Evolutionary conservation across 2,888 invertebrate species (phyloP).

Genomic region (Mactromeris polynyma): DNA sequence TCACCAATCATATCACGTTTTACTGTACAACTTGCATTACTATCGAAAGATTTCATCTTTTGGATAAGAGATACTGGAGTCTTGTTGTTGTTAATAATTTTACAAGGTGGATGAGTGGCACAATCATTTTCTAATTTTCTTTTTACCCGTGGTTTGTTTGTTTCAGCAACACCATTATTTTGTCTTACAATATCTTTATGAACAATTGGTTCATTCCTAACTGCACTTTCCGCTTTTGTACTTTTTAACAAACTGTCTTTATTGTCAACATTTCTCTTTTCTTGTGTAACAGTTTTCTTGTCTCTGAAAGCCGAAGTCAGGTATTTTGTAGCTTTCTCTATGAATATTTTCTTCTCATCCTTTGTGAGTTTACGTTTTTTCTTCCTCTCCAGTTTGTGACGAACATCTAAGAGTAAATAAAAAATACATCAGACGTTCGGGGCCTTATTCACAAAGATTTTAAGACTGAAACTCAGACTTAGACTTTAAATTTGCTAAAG

Average conservation of each 20-base stretch:
- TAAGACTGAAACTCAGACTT: too few relatives aligned
- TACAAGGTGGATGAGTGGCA: constrained; percentile 52
- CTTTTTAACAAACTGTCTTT: too few relatives aligned
- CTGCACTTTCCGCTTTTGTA: not conserved
- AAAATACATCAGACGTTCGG: too few relatives aligned
- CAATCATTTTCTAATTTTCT: constrained; percentile 54
- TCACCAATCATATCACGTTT: constrained; percentile 37
- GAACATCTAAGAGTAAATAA: constrained; percentile 81
- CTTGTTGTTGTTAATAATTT: constrained; percentile 4
- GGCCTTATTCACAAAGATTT: too few relatives aligned
- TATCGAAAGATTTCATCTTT: constrained; percentile 46
- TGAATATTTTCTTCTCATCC: constrained; percentile 79
- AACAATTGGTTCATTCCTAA: not conserved
- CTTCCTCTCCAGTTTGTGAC: constrained; percentile 80
- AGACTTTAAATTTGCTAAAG: too few relatives aligned
- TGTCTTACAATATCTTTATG: not conserved
- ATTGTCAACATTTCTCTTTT: constrained; percentile 25
- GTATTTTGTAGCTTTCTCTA: constrained; percentile 62
- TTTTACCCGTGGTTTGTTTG: constrained; percentile 47
- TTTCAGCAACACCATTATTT: not conserved
- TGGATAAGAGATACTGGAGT: constrained; percentile 26
- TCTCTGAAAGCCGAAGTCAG: constrained; percentile 65
- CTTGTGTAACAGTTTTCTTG: constrained; percentile 15
- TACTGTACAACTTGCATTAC: constrained; percentile 1
- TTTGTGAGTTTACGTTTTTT: constrained; percentile 78